Evolutionary conservation across 23 tunicate genomes (phyloP).

Genomic region (Styela clava): DNA sequence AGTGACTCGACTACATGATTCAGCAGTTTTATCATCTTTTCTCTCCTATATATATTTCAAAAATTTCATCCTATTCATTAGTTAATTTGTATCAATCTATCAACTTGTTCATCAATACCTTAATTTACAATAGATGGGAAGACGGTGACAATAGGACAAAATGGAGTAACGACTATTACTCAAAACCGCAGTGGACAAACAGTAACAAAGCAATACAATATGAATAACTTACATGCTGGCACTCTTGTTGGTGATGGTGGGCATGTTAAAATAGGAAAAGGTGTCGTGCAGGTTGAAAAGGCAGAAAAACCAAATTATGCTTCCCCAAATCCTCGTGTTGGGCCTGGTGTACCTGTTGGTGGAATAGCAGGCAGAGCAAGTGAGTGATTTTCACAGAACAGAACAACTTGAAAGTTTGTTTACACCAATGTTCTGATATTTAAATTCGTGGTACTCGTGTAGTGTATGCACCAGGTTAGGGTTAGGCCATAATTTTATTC

Average conservation of each 20-base stretch:
- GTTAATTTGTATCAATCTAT: too few relatives aligned
- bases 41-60: too few relatives aligned
- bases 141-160: neutral
- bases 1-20: too few relatives aligned
- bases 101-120: too few relatives aligned
- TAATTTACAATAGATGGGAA: slow-evolving; percentile 17
- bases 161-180: slow-evolving; percentile 3
- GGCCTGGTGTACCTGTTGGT: neutral
- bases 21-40: too few relatives aligned
- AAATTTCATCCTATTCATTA: too few relatives aligned
- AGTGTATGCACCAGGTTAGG: too few relatives aligned
- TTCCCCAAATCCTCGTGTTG: neutral
- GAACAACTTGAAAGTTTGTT: too few relatives aligned
- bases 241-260: neutral
- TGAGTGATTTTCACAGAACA: too few relatives aligned
- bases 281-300: neutral
- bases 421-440: too few relatives aligned
- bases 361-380: neutral
- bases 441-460: too few relatives aligned
- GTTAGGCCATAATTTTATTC: too few relatives aligned
- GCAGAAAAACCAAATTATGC: neutral
- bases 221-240: slow-evolving; percentile 1
- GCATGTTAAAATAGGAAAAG: neutral
- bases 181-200: neutral
- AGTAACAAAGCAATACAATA: neutral